A percentile compares a stretch with the other conserved stretches of the same genome.
Evolutionary conservation across 1,140 invertebrate species (phyloP).

Genomic region (Maniola jurtina): DNA sequence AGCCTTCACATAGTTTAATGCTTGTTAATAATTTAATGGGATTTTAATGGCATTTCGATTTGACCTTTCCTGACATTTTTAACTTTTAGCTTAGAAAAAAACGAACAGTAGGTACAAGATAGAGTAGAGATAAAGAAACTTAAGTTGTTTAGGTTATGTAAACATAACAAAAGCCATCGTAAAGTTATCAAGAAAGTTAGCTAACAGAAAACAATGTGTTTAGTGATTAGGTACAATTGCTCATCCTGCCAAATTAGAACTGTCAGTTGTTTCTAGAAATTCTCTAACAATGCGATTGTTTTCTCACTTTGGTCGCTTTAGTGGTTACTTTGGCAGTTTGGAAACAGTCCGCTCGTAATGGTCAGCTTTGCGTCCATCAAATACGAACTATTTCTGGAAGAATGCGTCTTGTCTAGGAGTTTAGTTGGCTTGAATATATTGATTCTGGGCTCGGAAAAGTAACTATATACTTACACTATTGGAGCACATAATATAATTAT

Average conservation of each 20-base stretch:
- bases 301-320: slow-evolving; percentile 51
- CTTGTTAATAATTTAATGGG: not conserved
- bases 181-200: slow-evolving; percentile 21
- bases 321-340: slow-evolving; percentile 65
- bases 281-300: slow-evolving; percentile 68
- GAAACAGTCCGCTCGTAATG: slow-evolving; percentile 54
- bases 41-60: not conserved
- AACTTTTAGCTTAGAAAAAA: not conserved
- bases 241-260: slow-evolving; percentile 60
- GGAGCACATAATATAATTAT: no score
- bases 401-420: slow-evolving; percentile 43
- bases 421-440: slow-evolving; percentile 35
- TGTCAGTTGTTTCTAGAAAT: slow-evolving; percentile 56
- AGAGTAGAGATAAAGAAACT: not conserved
- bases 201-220: slow-evolving; percentile 34
- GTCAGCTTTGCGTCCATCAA: slow-evolving; percentile 69
- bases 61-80: not conserved
- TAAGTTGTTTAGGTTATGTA: not conserved
- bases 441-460: slow-evolving; percentile 26
- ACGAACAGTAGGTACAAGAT: not conserved
- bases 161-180: slow-evolving; percentile 2
- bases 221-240: slow-evolving; percentile 48
- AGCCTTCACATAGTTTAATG: not conserved
- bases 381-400: slow-evolving; percentile 50
- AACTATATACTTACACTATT: not conserved